Evolutionary conservation across 2,888 invertebrate species (phyloP), one percentile per base, ranked within the genome.

Genomic region (Caenorhabditis sinica): DNA sequence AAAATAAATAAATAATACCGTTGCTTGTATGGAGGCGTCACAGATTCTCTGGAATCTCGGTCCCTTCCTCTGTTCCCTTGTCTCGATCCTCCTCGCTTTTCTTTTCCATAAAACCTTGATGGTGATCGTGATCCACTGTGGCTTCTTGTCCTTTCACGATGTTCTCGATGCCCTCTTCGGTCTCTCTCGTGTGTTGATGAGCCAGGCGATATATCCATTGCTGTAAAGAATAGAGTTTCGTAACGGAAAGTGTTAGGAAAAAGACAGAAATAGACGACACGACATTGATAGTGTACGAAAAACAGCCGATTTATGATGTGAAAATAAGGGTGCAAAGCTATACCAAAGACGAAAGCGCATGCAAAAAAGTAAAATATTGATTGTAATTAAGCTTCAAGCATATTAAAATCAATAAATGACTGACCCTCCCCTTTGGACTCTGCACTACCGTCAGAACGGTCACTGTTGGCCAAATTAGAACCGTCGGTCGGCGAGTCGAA

Each of bases 151-250:
- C 82, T 69, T 58, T 82, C 82, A 6, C 82, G 76, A 45, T 77
- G 58, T 13, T 82, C 82, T 28, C 82, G 72, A 28, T 77, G 72
- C 2, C 60, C 69, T 68, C 63, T 68, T 30, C 74, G 25, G 23
- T 83, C 83, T 66, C 66, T 28, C 43, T 77, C 77, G 20, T 66
- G 65, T 17, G 58, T 36, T 9, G 82, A 76, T 15, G 82, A 83
- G 68, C 76, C 72, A 9, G 82, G 82, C 53, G 82, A 83, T 13
- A 68, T 73, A 8, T 83, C 82, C 82, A 83, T 83, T 63, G 65
- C 79, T 79, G 79, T 65, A 79, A 71, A 43, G 13, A 17, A 9
- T 17, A 8, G 2, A 8, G 1, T 33, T 15, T 65, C 13, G 4
- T 17, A 20, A 6, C 20, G 49, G n/a, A 49, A n/a, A n/a, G 20